Conservation (phyloP, 2,113 vertebrate genomes). For the Etheostoma cragini region DNA sequence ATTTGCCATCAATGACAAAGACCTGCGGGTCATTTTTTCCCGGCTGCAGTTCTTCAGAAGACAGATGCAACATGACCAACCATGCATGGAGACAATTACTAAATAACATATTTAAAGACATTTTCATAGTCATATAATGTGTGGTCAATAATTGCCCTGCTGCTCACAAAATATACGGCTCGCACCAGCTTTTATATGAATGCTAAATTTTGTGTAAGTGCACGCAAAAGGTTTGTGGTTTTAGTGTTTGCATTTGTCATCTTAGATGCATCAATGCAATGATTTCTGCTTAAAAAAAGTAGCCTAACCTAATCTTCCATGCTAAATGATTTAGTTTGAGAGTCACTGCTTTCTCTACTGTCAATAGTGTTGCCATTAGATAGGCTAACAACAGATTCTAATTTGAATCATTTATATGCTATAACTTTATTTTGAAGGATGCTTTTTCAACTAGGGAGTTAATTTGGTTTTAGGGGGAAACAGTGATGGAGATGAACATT, state of each 20-base stretch:
- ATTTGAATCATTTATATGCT: neutral
- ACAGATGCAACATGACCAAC: too few relatives aligned
- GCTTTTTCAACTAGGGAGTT: neutral
- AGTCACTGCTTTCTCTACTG: neutral
- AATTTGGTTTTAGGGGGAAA: neutral
- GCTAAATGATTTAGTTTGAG: neutral
- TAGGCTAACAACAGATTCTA: neutral
- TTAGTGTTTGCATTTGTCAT: neutral
- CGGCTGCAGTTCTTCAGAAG: neutral
- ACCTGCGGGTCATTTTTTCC: neutral
- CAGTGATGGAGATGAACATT: neutral
- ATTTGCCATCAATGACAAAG: neutral
- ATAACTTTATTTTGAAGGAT: neutral
- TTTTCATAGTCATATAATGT: neutral
- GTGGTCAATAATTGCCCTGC: too few relatives aligned
- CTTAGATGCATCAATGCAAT: neutral
- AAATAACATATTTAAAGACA: neutral
- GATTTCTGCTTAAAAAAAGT: neutral
- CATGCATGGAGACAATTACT: too few relatives aligned
- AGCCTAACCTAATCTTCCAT: neutral
- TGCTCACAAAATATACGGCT: neutral
- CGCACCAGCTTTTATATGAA: too few relatives aligned
- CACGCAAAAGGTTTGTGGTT: neutral
- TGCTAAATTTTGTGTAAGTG: neutral
- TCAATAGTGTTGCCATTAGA: neutral